Base-by-base conservation (phyloP, 2,113 vertebrate genomes). In the Crotophaga sulcirostris region DNA sequence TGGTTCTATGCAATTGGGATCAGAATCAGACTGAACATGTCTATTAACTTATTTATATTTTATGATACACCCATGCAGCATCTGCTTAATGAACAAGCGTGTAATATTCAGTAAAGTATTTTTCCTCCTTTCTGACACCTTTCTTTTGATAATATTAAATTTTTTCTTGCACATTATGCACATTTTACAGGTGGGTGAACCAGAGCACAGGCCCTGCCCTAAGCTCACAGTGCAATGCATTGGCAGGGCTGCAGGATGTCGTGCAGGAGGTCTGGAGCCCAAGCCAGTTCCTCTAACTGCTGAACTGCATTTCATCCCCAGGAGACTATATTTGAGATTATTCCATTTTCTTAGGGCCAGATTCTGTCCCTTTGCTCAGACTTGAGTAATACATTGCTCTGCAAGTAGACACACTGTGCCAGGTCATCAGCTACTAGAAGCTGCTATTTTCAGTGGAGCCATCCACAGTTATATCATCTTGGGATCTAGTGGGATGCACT, bases 201-300 rank as follows among this genome's bases (percentile, higher is more conserved):
- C 56, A 80, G 66, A 83, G 42, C 56, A 49, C 10, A 86, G 76
- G 76, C 44, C 68, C 34, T 75, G 76, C 76, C 83, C 83, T 75
- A 67, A 81, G 68, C 52, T 90, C 68, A 10, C n/a, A 75, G 64
- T 15, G 40, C 3, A 19, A 86, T 0, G 3, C 7, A 4, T 6
- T 90, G 88, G 88, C 94, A 88, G 56, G 67, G 51, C 89, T 92
- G 94, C 68, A 87, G 91, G 55, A 16, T 89, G 66, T 91, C 87
- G 40, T 5, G 69, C 91, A 95, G 96, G 91, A 96, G 93, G 93
- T 96, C 94, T 84, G 95, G 94, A 96, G 94, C 36, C 49, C 73
- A 42, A 76, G 90, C 95, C 96, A 96, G 93, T 36, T 60, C 64
- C 56, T 94, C 58, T 85, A 84, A 93, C 93, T 16, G 13, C 93